These are phyloP conservation scores for Paracanthobrama guichenoti DNA, from an alignment of 2,113 vertebrate genomes.

Conservation along the genomic window DNA sequence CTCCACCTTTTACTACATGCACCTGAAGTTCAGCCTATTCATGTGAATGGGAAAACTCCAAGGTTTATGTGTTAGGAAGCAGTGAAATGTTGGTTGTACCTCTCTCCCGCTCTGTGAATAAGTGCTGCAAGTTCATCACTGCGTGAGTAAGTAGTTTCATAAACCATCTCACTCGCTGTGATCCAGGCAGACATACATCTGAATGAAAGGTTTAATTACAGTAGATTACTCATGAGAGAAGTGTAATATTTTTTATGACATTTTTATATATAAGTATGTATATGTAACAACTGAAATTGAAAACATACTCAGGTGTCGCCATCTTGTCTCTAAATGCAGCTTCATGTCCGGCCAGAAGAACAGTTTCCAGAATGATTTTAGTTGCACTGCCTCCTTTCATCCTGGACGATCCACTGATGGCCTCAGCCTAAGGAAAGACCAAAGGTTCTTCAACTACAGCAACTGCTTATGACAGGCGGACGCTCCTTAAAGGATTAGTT, in stretches of 20 bases:
- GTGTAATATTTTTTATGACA: too few relatives aligned
- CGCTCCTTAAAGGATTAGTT: not conserved
- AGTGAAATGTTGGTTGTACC: slow-evolving; percentile 60
- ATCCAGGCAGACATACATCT: slow-evolving; percentile 73
- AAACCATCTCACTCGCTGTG: slow-evolving; percentile 63
- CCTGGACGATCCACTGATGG: slow-evolving; percentile 78
- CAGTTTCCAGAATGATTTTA: slow-evolving; percentile 78
- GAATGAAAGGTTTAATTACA: slow-evolving; percentile 35
- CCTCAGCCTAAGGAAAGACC: slow-evolving; percentile 73
- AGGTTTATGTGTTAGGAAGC: slow-evolving; percentile 26
- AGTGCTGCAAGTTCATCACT: slow-evolving; percentile 65
- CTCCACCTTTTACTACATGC: not conserved
- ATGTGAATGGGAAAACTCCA: not conserved
- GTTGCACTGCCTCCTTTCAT: slow-evolving; percentile 83
- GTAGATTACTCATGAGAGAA: not conserved
- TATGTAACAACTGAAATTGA: not conserved
- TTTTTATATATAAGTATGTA: too few relatives aligned
- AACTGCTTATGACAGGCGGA: not conserved
- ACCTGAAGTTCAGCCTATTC: not conserved
- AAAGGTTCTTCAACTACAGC: not conserved
- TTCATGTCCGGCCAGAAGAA: slow-evolving; percentile 74
- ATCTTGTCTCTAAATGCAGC: slow-evolving; percentile 52
- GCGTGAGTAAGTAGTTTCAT: slow-evolving; percentile 75
- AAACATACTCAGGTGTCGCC: slow-evolving; percentile 42
- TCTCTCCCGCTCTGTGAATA: slow-evolving; percentile 74